Base-by-base conservation (phyloP, 2,797 vertebrate species). In the Sebastes cheni region DNA sequence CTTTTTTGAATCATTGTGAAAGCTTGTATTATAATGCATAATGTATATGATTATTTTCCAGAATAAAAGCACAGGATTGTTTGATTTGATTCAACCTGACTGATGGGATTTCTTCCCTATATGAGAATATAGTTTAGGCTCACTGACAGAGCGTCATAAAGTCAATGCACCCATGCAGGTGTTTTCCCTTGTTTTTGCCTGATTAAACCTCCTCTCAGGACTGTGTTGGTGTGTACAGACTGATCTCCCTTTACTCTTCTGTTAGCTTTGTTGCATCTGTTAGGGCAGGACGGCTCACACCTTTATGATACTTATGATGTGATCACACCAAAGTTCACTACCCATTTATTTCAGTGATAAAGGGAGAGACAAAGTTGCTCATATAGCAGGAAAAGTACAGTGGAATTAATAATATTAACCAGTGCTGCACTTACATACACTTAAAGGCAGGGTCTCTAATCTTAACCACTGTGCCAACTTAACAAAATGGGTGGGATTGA, bases 21-120 rank as follows among this genome's bases (percentile, higher is more conserved):
- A 66, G 86, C 82, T 80, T 91, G 91, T 92, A 91, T 86, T 67
- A 82, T 88, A 84, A 70, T 76, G 79, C 88, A 80, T 70, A 80
- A 76, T 87, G 71, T 83, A 90, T 55, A 93, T 85, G 76, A 82
- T 86, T 91, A 90, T 94, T 94, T 92, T 91, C 69, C 36, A 58
- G 90, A 93, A 92, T 91, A 93, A 76, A 94, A 93, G 89, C 91
- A 93, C 89, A 93, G 75, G 50, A 60, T 77, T 68, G 62, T 82
- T 88, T 78, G 20, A 77, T 89, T 89, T 83, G 69, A 87, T 69
- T 81, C 23, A 59, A 14, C 29, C 18, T 62, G 82, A 73, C 59
- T 86, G 61, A 6, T 72, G 72, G 77, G 32, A 62, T 83, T 80
- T 78, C 3, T 87, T 75, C 14, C 11, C 1, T 55, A 2, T 36